Percentiles rank a stretch among this genome's conserved stretches.
Conservation (phyloP, 2,888 invertebrate species). For the Cosmia trapezina region DNA sequence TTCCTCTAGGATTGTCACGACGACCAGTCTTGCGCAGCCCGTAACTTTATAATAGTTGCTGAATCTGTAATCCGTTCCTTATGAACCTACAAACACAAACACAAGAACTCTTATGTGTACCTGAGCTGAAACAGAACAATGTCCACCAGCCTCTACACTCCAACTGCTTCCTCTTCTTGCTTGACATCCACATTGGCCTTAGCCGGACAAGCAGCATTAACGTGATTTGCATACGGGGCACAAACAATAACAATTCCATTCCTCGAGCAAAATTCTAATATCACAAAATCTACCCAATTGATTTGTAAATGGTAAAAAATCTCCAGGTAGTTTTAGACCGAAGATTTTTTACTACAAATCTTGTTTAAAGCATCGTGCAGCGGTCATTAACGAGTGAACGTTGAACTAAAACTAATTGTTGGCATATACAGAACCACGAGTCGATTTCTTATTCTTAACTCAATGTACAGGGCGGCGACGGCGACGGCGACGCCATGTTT, state of each 20-base stretch:
- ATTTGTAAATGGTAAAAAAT: slow-evolving; percentile 45
- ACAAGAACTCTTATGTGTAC: not conserved
- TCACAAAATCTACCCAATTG: slow-evolving; percentile 41
- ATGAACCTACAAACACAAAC: not conserved
- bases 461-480: slow-evolving; percentile 69
- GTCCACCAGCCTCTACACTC: not conserved
- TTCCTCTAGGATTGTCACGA: not conserved
- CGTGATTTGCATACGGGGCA: not conserved
- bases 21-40: not conserved
- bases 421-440: slow-evolving; percentile 64
- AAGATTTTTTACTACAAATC: slow-evolving; percentile 39
- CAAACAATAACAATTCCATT: slow-evolving; percentile 1
- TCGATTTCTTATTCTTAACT: slow-evolving; percentile 57
- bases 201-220: not conserved
- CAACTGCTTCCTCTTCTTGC: not conserved
- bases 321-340: slow-evolving; percentile 28
- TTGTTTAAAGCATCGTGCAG: slow-evolving; percentile 38
- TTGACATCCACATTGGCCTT: not conserved
- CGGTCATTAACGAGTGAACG: slow-evolving; percentile 54
- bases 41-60: not conserved
- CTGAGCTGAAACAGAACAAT: slow-evolving; percentile 1
- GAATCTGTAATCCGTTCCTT: not conserved
- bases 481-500: slow-evolving; percentile 86
- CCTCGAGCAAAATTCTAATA: not conserved
- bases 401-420: slow-evolving; percentile 40